Evolutionary conservation across 2,888 invertebrate species (phyloP), one percentile per base, ranked within the genome.

Genomic region (Parochlus steinenii): DNA sequence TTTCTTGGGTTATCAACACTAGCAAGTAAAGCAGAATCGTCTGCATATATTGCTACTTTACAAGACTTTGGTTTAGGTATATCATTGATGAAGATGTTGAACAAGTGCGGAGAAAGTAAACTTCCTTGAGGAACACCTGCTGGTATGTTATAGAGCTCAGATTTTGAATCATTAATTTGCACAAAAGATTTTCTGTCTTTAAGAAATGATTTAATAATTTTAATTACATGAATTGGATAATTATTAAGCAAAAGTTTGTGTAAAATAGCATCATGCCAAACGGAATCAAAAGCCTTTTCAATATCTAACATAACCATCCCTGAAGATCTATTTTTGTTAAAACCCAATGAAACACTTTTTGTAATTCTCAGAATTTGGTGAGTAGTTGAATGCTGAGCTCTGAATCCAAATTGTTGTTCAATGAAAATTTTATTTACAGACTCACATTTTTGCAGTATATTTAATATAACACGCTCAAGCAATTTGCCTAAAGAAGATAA

Each of bases 271-370:
- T 45, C 34, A 26, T 51, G 49, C 49, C 51, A 53, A 3, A 54
- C 49, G 10, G 44, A 42, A 40, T 54, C 48, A 38, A 54, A 53
- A 1, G 50, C 52, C 37, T 48, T 47, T 26, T 46, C 44, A 3
- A 52, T 40, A 31, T 55, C 52, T 1, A 55, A 38, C 6, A 50
- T 39, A 2, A 48, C 39, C 14, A 48, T 43, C 6, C 44, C 47
- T 4, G 47, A 48, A 5, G 39, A 38, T 30, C 46, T 35, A 17
- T 42, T 42, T 4, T 37, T 35, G 22, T 46, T 44, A n/a, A 49
- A 45, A 14, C 45, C 46, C 5, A 42, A 28, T 3, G 42, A 37
- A 10, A 47, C 42, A 14, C 42, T 11, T 31, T 47, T 42, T 5
- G 42, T 40, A 5, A 55, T 42, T 35, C 48, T 39, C 0, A 44